phyloP scores from a whole-genome alignment of 2,113 vertebrate genomes.

The Thomomys bottae region DNA sequence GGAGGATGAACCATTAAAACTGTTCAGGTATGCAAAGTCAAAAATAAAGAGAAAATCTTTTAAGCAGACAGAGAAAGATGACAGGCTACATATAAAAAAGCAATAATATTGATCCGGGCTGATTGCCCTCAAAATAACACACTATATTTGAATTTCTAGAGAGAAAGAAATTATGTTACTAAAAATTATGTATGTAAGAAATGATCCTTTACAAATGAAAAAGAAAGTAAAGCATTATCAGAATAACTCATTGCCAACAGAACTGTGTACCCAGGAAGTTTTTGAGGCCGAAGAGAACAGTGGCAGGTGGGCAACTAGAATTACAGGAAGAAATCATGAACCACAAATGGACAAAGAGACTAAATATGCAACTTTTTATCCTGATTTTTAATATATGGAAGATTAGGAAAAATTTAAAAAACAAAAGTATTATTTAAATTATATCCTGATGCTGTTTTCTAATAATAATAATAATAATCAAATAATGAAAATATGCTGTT shows the following conservation, averaged over 20 bases:
- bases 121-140: constrained; percentile 19
- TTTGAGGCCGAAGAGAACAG: background rate
- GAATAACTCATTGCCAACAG: background rate
- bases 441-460: too few species aligned
- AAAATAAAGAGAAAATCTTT: constrained; percentile 31
- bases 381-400: background rate
- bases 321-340: background rate
- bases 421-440: background rate
- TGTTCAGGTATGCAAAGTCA: background rate
- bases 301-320: background rate
- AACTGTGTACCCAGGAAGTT: background rate
- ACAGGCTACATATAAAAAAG: background rate
- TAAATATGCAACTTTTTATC: background rate
- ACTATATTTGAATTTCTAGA: constrained; percentile 8
- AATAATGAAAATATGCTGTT: background rate
- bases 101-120: background rate
- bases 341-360: background rate
- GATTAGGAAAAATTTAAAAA: constrained; percentile 12
- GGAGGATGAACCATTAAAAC: background rate
- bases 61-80: constrained; percentile 11
- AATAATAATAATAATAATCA: background rate
- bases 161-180: background rate
- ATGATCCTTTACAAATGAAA: constrained; percentile 16
- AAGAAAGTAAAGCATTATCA: background rate
- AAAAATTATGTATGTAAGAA: constrained; percentile 26